Conservation (phyloP, 2,113 vertebrate genomes). For the Hippopotamus amphibius region DNA sequence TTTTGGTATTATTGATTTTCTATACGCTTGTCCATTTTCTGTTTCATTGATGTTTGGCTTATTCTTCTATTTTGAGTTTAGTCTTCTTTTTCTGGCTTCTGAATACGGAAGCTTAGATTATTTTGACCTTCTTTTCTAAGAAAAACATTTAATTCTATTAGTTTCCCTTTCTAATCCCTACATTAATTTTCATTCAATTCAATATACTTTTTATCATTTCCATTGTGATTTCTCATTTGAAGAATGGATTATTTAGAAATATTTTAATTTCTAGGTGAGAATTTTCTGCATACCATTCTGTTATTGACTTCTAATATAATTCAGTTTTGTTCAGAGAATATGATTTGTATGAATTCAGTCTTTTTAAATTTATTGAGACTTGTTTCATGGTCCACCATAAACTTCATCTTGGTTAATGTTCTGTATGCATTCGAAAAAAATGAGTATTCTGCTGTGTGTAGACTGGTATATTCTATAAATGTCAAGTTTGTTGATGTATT, state of each 20-base stretch:
- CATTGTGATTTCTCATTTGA: not conserved
- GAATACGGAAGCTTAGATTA: not conserved
- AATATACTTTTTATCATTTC: not conserved
- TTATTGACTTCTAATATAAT: not conserved
- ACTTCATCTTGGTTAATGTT: not conserved
- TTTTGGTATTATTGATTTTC: not conserved
- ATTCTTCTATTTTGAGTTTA: not conserved
- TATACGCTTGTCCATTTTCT: not conserved
- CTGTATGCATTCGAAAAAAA: not conserved
- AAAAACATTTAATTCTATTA: not conserved
- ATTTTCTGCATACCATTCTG: not conserved
- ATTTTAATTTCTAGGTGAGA: not conserved
- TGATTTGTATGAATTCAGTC: not conserved
- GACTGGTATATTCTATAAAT: not conserved
- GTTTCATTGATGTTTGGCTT: not conserved
- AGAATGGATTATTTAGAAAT: slow-evolving; percentile 15
- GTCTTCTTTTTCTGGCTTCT: not conserved
- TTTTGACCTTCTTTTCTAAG: not conserved
- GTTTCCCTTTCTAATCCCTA: not conserved
- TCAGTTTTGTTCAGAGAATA: not conserved
- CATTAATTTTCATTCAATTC: slow-evolving; percentile 10
- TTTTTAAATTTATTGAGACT: not conserved
- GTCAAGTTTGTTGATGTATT: not conserved
- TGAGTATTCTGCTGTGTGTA: not conserved
- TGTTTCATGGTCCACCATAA: not conserved